These are phyloP conservation scores for Cyanistes caeruleus DNA, from an alignment of 2,113 vertebrate genomes.

Conservation along the genomic window DNA sequence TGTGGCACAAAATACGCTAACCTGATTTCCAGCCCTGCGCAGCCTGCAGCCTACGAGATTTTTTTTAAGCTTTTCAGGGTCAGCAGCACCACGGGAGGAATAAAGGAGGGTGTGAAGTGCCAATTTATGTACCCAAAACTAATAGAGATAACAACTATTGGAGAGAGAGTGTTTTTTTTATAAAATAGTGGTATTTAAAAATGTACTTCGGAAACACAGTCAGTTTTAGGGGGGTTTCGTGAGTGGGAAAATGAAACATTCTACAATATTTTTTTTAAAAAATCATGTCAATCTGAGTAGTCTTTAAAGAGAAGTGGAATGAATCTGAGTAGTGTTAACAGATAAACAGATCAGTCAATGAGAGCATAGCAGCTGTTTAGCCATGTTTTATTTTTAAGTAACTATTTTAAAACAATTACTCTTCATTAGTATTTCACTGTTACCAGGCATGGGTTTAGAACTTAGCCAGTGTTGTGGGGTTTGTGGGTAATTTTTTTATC, in stretches of 20 bases:
- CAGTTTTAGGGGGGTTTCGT: not conserved
- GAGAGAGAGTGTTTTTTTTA: not conserved
- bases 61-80: not conserved
- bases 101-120: not conserved
- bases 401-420: conserved; percentile 43
- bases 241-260: not conserved
- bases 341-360: conserved; percentile 15
- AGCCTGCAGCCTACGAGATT: not conserved
- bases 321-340: not conserved
- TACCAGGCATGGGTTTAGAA: not conserved
- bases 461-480: not conserved
- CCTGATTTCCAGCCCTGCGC: not conserved
- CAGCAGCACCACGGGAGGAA: not conserved
- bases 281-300: not conserved
- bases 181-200: not conserved
- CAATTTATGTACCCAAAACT: not conserved
- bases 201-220: not conserved
- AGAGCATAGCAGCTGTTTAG: not conserved
- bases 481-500: not conserved
- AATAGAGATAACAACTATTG: not conserved
- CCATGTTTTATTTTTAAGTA: not conserved
- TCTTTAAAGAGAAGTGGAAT: not conserved
- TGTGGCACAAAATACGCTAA: not conserved
- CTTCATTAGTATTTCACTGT: conserved; percentile 15
- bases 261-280: not conserved